phyloP scores from a whole-genome alignment of 2,113 vertebrate species.

The Suncus etruscus region DNA sequence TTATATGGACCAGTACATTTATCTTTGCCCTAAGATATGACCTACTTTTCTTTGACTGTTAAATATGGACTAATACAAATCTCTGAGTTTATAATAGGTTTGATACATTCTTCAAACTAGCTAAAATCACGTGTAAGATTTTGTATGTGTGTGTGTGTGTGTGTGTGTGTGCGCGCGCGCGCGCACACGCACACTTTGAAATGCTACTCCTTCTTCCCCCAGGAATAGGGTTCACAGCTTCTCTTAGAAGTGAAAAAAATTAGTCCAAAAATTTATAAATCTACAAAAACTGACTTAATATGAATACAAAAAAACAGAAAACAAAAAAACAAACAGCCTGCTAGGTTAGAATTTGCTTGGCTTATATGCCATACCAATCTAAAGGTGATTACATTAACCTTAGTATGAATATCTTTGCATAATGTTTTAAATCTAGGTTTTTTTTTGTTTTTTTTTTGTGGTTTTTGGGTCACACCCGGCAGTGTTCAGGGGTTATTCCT shows the following conservation, averaged over 20 bases:
- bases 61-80: neutral
- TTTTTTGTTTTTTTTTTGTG: too few relatives aligned
- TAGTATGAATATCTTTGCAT: neutral
- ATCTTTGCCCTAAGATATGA: constrained; percentile 24
- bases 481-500: too few relatives aligned
- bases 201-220: too few relatives aligned
- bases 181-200: too few relatives aligned
- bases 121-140: neutral
- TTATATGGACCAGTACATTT: neutral
- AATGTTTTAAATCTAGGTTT: constrained; percentile 62
- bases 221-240: neutral
- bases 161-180: too few relatives aligned
- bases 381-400: neutral
- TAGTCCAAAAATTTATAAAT: neutral
- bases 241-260: neutral
- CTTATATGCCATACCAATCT: neutral
- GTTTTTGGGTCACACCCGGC: too few relatives aligned
- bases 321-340: constrained; percentile 7
- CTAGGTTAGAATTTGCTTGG: constrained; percentile 40
- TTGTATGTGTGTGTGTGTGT: neutral
- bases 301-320: constrained; percentile 39
- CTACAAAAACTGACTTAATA: neutral
- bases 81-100: neutral
- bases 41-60: neutral
- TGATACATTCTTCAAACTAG: neutral